A percentile compares a stretch with the other conserved stretches of the same genome.
Conservation (phyloP, 2,888 invertebrate genomes). For the Cheiracanthium punctorium region DNA sequence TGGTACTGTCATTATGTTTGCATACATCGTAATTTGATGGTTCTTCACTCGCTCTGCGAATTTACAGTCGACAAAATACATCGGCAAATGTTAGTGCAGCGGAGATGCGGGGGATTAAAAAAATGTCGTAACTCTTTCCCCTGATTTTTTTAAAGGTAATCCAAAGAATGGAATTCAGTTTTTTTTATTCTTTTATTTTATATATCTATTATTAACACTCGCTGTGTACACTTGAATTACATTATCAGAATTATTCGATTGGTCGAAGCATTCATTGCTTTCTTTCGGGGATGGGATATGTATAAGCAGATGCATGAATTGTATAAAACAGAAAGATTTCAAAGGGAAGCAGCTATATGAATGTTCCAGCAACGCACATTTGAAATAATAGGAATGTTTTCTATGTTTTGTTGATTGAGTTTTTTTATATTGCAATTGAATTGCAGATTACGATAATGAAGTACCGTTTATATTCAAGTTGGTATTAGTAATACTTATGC, state of each 20-base stretch:
- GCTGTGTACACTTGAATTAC: neutral
- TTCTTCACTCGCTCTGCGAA: conserved; percentile 22
- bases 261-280: neutral
- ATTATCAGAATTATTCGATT: neutral
- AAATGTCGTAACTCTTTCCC: neutral
- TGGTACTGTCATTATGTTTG: conserved; percentile 59
- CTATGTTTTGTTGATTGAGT: no score
- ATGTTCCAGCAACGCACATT: no score
- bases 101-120: neutral
- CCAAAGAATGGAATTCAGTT: neutral
- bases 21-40: conserved; percentile 62
- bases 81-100: conserved; percentile 29
- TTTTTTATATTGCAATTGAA: no score
- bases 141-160: neutral
- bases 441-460: no score
- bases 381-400: no score
- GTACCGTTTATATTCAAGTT: no score
- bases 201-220: no score
- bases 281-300: no score
- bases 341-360: no score
- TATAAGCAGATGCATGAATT: no score
- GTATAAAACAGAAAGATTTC: no score
- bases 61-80: conserved; percentile 27
- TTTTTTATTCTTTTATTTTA: neutral
- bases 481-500: no score